Percentiles rank a stretch among this genome's conserved stretches.
These are phyloP conservation scores for Atta texana DNA, from an alignment of 1,140 invertebrate genomes.

Conservation along the genomic window DNA sequence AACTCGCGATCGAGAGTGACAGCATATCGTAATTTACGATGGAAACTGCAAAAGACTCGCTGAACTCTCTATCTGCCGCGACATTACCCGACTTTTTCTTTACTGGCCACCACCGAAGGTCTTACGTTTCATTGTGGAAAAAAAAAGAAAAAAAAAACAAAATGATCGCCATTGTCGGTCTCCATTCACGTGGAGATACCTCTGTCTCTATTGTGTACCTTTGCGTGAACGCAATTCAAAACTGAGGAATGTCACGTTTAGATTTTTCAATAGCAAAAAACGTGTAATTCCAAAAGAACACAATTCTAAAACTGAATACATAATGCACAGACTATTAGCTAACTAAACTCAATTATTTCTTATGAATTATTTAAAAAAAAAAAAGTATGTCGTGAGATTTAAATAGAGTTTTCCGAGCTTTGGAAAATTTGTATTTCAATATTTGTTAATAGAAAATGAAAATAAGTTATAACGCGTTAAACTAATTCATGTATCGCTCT, in stretches of 20 bases:
- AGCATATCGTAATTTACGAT: slow-evolving; percentile 49
- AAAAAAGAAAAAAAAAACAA: not conserved
- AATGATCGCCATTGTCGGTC: slow-evolving; percentile 24
- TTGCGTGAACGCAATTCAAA: not conserved
- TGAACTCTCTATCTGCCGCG: slow-evolving; percentile 47
- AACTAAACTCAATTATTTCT: not conserved
- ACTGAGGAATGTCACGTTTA: not conserved
- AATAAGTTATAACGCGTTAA: not conserved
- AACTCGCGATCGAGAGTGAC: slow-evolving; percentile 40
- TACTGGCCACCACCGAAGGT: not conserved
- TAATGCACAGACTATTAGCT: not conserved
- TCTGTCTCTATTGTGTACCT: slow-evolving; percentile 15
- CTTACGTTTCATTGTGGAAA: not conserved
- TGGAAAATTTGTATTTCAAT: not conserved
- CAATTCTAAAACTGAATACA: not conserved
- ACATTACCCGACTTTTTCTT: slow-evolving; percentile 21
- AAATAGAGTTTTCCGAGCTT: not conserved
- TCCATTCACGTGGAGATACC: slow-evolving; percentile 39
- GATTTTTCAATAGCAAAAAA: not conserved
- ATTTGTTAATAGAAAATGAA: not conserved
- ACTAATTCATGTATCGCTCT: not conserved
- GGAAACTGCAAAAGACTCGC: slow-evolving; percentile 56
- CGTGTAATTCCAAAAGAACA: not conserved
- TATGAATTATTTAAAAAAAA: not conserved
- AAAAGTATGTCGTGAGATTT: not conserved